Base-by-base conservation (phyloP, 2,113 vertebrate genomes). In the Festucalex cinctus region DNA sequence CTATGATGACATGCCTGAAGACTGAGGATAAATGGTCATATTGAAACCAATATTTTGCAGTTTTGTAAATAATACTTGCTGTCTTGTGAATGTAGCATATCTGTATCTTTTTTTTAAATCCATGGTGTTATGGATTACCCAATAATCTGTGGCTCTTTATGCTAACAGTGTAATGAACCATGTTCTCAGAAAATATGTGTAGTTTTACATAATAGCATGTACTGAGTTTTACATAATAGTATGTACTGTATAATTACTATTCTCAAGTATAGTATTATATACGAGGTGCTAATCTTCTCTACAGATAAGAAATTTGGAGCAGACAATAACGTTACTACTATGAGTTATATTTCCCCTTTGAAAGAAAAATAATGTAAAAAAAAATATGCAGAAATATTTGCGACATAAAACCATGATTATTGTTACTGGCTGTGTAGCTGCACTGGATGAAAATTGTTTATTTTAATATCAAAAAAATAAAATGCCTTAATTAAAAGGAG, bases 61-160 rank as follows among this genome's bases (percentile, higher is more conserved):
- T 76, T 73, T 83, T 91, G 90, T 92, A 91, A 89, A 91, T 89
- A 91, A 68, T 63, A 71, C 70, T 68, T 39, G 48, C 3, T 82
- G 62, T 61, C 37, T 72, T 79, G 62, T 77, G 54, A 62, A 71
- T 86, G 62, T 65, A 72, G 60, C 70, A 51, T 48, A 9, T 64
- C 76, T 74, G 67, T 37, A 3, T 37, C 78, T 82, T 69, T 87
- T 68, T 83, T 54, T n/a, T n/a, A n/a, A n/a, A 78, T 22, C 36
- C 37, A 41, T 64, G 28, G 49, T 75, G 68, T 79, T 48, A 63
- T 44, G 68, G 44, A 70, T 74, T 59, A 65, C 65, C 69, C 66
- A 41, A 73, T 60, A 53, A 76, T 69, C 53, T 37, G 53, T 14
- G 70, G n/a, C 80, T 75, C 16, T 63, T 54, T 65, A 58, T 70